These are phyloP conservation scores for Ooceraea biroi DNA, from an alignment of 1,140 invertebrate genomes.

Conservation along the genomic window DNA sequence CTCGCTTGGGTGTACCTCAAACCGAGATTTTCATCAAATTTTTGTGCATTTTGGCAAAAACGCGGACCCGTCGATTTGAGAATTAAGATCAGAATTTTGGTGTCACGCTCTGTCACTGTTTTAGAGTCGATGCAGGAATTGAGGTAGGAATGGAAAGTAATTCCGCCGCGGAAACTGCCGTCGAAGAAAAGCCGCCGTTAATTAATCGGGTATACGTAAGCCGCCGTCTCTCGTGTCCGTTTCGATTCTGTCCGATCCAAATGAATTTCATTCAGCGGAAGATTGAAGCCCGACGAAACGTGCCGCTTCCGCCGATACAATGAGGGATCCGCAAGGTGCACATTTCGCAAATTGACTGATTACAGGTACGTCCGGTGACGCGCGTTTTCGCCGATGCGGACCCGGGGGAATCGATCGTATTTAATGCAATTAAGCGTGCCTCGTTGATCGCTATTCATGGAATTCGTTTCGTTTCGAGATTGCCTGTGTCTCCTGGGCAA, in stretches of 20 bases:
- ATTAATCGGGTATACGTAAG: constrained; percentile 39
- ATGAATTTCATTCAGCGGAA: constrained; percentile 10
- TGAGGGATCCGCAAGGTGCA: constrained; percentile 39
- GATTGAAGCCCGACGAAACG: constrained; percentile 46
- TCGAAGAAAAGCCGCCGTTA: constrained; percentile 31
- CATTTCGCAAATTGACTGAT: constrained; percentile 65
- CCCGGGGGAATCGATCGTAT: constrained; percentile 52
- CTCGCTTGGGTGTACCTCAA: neutral
- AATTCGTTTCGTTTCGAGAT: constrained; percentile 15
- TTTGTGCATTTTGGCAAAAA: neutral
- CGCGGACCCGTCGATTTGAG: neutral
- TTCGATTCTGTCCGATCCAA: constrained; percentile 22
- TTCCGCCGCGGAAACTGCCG: neutral
- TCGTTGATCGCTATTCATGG: constrained; percentile 15
- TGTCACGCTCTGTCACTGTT: neutral
- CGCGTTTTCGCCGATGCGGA: constrained; percentile 24
- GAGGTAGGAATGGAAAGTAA: constrained; percentile 16
- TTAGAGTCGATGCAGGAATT: constrained; percentile 14
- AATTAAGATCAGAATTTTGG: neutral
- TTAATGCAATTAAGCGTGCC: constrained; percentile 63
- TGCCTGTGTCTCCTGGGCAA: neutral
- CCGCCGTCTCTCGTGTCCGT: constrained; percentile 1
- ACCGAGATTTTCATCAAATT: neutral
- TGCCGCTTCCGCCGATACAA: constrained; percentile 25
- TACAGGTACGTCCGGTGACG: constrained; percentile 22